Evolutionary conservation across 2,888 invertebrate genomes (phyloP), one percentile per base, ranked within the genome.

Genomic region (Phyto melanocephala): DNA sequence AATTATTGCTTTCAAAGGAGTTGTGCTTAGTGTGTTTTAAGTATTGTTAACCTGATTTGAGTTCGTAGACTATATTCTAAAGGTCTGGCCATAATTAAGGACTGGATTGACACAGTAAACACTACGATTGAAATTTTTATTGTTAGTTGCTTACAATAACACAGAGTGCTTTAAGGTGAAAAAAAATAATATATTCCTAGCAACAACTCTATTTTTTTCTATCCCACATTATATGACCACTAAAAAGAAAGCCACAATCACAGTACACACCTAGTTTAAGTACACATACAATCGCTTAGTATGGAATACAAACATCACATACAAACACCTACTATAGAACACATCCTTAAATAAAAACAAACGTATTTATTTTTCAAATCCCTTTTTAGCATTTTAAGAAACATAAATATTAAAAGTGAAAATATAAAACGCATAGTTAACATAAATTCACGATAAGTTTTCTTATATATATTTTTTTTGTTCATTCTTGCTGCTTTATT

Each of bases 381-480:
- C 62, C 70, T 78, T 52, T 78, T 54, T 74, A 52, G 50, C 77
- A 63, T 68, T 81, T 77, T 28, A 50, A 63, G 35, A 70, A 58
- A 63, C 74, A 68, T 50, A 28, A 28, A 28, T 28, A 74, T 78
- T 78, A 78, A 82, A 81, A 75, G 65, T 71, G 75, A 80, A 78
- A 71, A 84, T 47, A 65, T 82, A 62, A 68, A 65, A 80, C 52
- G 71, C 83, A 80, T 58, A 80, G 71, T 67, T 78, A 71, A 65
- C 63, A 83, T 65, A 80, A 84, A 80, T 80, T 79, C 70, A 76
- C 50, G 76, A 76, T 79, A 76, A 63, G 54, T 63, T 79, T 77
- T 79, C 60, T 62, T 76, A 17, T 35, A 37, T 33, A 58, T 70
- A 22, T 20, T 52, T 20, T n/a, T n/a, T n/a, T n/a, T n/a, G n/a